A percentile compares a stretch with the other conserved stretches of the same genome.
Evolutionary conservation across 2,113 vertebrate genomes (phyloP).

Genomic region (Petromus typicus): DNA sequence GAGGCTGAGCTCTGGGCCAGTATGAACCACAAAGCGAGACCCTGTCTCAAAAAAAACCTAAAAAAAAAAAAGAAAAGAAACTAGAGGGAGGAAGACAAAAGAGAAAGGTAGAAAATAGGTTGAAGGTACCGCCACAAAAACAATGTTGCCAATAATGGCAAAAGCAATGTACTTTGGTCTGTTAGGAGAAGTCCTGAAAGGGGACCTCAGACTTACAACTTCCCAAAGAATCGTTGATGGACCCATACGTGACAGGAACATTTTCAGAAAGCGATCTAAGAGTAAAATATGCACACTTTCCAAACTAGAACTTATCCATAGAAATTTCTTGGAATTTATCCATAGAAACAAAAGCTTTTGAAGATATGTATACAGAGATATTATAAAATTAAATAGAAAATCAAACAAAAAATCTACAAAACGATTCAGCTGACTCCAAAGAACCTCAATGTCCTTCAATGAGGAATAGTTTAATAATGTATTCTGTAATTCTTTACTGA

Average conservation of each 20-base stretch:
- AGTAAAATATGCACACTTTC: conserved; percentile 25
- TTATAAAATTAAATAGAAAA: neutral
- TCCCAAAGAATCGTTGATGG: neutral
- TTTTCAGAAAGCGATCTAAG: conserved; percentile 5
- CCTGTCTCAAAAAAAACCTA: too few relatives aligned
- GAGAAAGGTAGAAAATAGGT: neutral
- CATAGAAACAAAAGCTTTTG: neutral
- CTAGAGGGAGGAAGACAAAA: neutral
- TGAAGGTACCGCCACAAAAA: neutral
- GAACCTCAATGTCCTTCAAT: too few relatives aligned
- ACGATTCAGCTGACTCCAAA: neutral
- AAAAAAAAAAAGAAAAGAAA: neutral
- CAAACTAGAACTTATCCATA: neutral
- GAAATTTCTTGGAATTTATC: conserved; percentile 28
- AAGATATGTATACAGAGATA: neutral
- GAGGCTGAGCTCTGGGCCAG: too few relatives aligned
- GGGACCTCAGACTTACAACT: neutral
- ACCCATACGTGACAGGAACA: neutral
- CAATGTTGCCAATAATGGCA: neutral
- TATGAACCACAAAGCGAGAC: too few relatives aligned
- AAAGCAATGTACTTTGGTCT: neutral
- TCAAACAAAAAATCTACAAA: neutral
- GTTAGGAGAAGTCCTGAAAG: neutral
- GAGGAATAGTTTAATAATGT: neutral
- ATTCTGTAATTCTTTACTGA: neutral